Evolutionary conservation across 2,797 vertebrate species (phyloP).

Genomic region (Astyanax mexicanus): DNA sequence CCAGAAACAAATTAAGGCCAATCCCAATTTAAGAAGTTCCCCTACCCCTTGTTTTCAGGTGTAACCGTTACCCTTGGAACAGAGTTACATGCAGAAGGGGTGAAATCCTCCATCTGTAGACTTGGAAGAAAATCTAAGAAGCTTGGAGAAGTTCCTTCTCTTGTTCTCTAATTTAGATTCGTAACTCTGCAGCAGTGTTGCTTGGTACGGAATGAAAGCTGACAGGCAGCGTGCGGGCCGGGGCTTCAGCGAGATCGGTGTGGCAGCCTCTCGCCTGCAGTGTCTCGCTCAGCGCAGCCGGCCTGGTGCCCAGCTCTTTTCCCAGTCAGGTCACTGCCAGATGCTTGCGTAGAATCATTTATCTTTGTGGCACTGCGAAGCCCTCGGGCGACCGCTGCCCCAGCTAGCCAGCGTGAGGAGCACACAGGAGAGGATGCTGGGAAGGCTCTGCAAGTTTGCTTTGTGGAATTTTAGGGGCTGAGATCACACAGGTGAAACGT

Average conservation of each 20-base stretch:
- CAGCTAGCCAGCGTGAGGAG: slow-evolving; percentile 21
- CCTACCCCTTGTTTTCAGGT: too few species aligned
- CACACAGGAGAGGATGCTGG: background rate
- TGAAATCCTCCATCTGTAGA: too few species aligned
- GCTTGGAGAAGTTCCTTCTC: background rate
- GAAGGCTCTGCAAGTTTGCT: background rate
- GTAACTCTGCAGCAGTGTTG: background rate
- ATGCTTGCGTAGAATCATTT: slow-evolving; percentile 16
- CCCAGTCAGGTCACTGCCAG: slow-evolving; percentile 18
- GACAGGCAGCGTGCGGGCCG: background rate
- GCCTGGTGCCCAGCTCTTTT: slow-evolving; percentile 21
- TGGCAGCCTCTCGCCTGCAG: slow-evolving; percentile 11
- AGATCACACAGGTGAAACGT: background rate
- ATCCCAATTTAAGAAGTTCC: too few species aligned
- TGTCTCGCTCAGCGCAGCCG: background rate
- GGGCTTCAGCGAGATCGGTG: slow-evolving; percentile 8
- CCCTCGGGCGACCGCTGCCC: slow-evolving; percentile 17
- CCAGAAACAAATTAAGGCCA: too few species aligned
- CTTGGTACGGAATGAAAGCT: background rate
- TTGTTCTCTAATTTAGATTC: background rate
- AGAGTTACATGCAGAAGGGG: too few species aligned
- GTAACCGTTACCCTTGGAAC: too few species aligned
- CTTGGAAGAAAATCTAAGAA: too few species aligned
- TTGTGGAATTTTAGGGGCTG: background rate
- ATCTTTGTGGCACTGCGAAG: slow-evolving; percentile 29